These are phyloP conservation scores for Phyllostomus hastatus DNA, from an alignment of 2,113 vertebrate genomes.

Conservation along the genomic window DNA sequence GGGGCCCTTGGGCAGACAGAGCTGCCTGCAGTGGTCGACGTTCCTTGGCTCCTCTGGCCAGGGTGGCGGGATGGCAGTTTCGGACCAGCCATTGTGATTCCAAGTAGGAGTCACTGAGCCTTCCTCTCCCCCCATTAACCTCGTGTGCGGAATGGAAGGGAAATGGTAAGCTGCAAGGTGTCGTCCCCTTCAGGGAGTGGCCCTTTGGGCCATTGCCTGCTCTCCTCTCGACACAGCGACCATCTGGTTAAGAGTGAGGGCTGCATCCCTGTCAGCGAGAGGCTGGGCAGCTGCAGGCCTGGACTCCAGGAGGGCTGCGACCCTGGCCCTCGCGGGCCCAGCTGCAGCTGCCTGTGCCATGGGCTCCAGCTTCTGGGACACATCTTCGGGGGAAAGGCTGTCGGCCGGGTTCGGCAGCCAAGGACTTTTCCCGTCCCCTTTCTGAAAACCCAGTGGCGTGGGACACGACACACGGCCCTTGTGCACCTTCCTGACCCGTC, in stretches of 20 bases:
- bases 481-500: no score
- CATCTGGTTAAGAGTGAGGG: not conserved
- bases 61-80: not conserved
- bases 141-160: no score
- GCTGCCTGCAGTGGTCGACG: accelerated
- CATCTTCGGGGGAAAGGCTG: not conserved
- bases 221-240: not conserved
- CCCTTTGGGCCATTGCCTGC: not conserved
- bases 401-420: not conserved
- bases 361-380: no score
- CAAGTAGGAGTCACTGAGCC: not conserved
- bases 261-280: not conserved
- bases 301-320: not conserved
- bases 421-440: no score
- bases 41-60: not conserved
- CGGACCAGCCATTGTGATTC: not conserved
- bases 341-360: not conserved
- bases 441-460: no score
- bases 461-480: no score
- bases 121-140: not conserved
- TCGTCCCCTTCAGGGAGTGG: not conserved
- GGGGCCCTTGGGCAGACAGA: not conserved
- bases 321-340: not conserved
- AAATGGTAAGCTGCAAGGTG: not conserved
- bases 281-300: not conserved